Evolutionary conservation across 2,797 vertebrate genomes (phyloP).

Genomic region (Rhyacichthys aspro): DNA sequence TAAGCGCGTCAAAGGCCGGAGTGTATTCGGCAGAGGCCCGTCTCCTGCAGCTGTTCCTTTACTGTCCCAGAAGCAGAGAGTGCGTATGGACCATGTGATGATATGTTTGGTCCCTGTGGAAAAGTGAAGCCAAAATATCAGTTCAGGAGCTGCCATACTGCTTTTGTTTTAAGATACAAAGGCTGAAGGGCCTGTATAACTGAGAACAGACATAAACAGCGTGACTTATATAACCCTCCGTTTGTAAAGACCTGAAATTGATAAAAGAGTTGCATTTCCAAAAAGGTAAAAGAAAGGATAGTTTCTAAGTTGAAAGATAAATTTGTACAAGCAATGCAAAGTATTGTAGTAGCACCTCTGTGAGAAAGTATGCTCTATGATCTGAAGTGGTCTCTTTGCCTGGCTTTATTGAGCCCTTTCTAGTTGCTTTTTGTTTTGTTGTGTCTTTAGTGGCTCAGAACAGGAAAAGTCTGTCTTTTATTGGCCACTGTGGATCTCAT

Average conservation of each 20-base stretch:
- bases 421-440: background rate
- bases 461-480: background rate
- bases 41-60: slow-evolving; percentile 4
- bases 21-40: background rate
- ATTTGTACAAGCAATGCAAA: too few species aligned
- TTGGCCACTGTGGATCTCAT: background rate
- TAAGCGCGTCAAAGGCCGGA: background rate
- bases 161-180: background rate
- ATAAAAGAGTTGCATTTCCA: background rate
- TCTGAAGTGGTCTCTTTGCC: background rate
- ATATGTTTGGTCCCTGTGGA: background rate
- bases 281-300: too few species aligned
- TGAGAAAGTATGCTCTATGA: background rate
- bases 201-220: background rate
- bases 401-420: too few species aligned
- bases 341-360: too few species aligned
- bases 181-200: background rate
- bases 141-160: background rate
- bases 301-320: too few species aligned
- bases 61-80: background rate
- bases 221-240: background rate
- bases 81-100: background rate
- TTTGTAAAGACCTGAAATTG: background rate
- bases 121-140: background rate
- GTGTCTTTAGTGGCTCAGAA: slow-evolving; percentile 4